These are phyloP conservation scores for Tromatobia lineatoria DNA, from an alignment of 2,888 invertebrate genomes.

Conservation along the genomic window DNA sequence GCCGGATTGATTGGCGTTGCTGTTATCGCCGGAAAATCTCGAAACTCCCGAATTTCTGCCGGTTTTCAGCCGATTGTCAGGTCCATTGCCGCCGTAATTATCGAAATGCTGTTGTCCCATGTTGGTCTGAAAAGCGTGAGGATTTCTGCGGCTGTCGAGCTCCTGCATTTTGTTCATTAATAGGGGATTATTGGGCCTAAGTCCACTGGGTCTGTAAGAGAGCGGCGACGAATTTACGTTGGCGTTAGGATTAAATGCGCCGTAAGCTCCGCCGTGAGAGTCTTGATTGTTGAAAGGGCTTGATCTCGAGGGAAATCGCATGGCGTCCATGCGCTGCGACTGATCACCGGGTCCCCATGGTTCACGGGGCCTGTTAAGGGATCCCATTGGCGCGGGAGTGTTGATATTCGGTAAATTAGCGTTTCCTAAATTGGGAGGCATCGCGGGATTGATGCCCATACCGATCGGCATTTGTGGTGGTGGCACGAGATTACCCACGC, in stretches of 20 bases:
- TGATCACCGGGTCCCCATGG: conserved; percentile 73
- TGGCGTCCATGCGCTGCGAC: conserved; percentile 56
- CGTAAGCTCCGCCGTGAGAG: conserved; percentile 71
- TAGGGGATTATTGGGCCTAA: conserved; percentile 80
- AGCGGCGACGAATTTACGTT: conserved; percentile 50
- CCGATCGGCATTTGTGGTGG: conserved; percentile 76
- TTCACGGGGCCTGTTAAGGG: conserved; percentile 72
- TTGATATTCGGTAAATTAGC: conserved; percentile 69
- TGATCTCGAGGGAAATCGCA: conserved; percentile 74
- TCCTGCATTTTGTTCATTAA: conserved; percentile 80
- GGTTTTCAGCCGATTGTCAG: conserved; percentile 76
- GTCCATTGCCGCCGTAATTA: conserved; percentile 70
- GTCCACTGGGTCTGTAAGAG: conserved; percentile 85
- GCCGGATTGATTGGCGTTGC: conserved; percentile 43
- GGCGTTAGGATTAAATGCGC: conserved; percentile 64
- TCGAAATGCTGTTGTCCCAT: conserved; percentile 61
- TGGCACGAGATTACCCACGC: conserved; percentile 78
- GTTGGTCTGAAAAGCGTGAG: conserved; percentile 86
- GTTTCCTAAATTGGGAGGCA: conserved; percentile 70
- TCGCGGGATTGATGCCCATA: conserved; percentile 70
- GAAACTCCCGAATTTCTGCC: conserved; percentile 70
- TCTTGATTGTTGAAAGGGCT: conserved; percentile 76
- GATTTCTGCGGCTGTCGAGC: conserved; percentile 87
- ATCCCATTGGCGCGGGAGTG: conserved; percentile 57
- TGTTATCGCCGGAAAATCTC: conserved; percentile 73